Conservation (phyloP, 2,113 vertebrate genomes). For the Pteropus alecto region DNA sequence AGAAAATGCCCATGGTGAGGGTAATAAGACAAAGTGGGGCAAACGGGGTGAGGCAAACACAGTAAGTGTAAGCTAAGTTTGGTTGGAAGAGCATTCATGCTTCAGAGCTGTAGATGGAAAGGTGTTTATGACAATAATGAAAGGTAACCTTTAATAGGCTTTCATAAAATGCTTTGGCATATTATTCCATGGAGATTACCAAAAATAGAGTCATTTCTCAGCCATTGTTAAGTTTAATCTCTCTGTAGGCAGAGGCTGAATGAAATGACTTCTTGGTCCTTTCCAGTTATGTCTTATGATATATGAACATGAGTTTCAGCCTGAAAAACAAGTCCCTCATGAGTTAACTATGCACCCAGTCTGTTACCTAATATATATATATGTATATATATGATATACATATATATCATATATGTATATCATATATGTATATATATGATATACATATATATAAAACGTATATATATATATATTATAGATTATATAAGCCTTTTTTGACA, state of each 20-base stretch:
- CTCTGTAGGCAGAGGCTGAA: neutral
- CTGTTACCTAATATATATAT: neutral
- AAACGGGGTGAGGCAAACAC: neutral
- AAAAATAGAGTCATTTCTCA: neutral
- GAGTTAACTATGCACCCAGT: neutral
- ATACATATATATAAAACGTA: too few relatives aligned
- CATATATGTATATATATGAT: too few relatives aligned
- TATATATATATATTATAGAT: neutral
- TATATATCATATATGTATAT: too few relatives aligned
- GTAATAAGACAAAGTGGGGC: neutral
- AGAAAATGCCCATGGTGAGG: neutral
- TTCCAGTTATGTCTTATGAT: neutral
- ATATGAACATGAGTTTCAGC: neutral
- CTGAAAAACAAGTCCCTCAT: neutral
- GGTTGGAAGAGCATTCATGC: neutral
- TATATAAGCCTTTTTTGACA: neutral
- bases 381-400: too few relatives aligned
- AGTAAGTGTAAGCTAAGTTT: neutral
- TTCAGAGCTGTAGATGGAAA: neutral
- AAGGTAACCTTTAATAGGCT: neutral
- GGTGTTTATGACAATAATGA: neutral
- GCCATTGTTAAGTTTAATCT: neutral
- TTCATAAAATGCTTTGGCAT: neutral
- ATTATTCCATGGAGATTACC: neutral
- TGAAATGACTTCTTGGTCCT: neutral